These are phyloP conservation scores for Papilio aristodemus DNA, from an alignment of 1,140 invertebrate species.

Conservation along the genomic window DNA sequence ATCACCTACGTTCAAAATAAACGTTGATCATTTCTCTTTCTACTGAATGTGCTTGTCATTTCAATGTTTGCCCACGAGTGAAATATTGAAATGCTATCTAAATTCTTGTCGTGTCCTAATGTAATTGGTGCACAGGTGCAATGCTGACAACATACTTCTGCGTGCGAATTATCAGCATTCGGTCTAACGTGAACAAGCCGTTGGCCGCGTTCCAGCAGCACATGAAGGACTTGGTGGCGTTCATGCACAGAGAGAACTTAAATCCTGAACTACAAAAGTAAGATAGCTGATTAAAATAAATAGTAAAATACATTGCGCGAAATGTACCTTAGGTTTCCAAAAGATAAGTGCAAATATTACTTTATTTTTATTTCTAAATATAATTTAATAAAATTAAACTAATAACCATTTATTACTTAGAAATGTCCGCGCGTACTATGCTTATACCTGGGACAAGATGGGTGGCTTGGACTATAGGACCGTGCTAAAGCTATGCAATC, in stretches of 20 bases:
- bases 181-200: conserved; percentile 69
- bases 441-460: conserved; percentile 65
- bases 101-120: not conserved
- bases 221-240: conserved; percentile 63
- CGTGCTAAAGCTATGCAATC: conserved; percentile 63
- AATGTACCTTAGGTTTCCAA: too few relatives aligned
- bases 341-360: too few relatives aligned
- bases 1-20: too few relatives aligned
- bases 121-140: conserved; percentile 50
- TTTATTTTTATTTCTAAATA: too few relatives aligned
- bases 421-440: conserved; percentile 58
- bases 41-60: too few relatives aligned
- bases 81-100: too few relatives aligned
- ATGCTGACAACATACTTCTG: conserved; percentile 72
- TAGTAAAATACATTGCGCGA: too few relatives aligned
- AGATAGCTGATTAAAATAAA: conserved; percentile 14
- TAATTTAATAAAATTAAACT: too few relatives aligned
- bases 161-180: conserved; percentile 72
- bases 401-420: conserved; percentile 38
- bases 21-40: too few relatives aligned
- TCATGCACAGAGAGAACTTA: conserved; percentile 67
- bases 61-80: too few relatives aligned
- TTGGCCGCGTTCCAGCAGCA: conserved; percentile 69
- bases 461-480: conserved; percentile 58
- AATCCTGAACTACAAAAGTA: conserved; percentile 57